phyloP scores from a whole-genome alignment of 2,797 vertebrate genomes.

The Acrossocheilus wenchowensis region DNA sequence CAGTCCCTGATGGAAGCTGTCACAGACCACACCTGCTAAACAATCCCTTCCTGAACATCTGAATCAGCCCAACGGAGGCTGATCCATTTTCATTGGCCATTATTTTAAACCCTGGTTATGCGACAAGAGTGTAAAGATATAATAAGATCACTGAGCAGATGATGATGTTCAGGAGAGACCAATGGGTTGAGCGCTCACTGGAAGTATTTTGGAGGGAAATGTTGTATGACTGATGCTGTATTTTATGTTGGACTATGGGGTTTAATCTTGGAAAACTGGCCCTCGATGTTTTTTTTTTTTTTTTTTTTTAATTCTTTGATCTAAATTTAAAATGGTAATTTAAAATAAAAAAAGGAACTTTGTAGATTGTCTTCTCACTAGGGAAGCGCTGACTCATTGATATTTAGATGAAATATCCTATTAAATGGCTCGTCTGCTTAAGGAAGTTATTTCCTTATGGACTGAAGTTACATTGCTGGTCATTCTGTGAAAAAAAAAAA shows the following conservation, averaged over 20 bases:
- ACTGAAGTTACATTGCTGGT: neutral
- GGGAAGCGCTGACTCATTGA: neutral
- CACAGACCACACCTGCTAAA: slow-evolving; percentile 36
- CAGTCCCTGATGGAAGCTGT: slow-evolving; percentile 41
- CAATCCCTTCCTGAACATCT: slow-evolving; percentile 8
- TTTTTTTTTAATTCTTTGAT: neutral
- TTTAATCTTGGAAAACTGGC: neutral
- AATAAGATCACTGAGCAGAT: neutral
- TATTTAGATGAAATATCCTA: neutral
- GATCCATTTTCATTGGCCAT: neutral
- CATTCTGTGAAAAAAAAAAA: neutral
- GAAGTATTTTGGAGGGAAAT: neutral
- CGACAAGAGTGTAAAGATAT: neutral
- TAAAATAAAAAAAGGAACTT: neutral
- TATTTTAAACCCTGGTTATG: neutral
- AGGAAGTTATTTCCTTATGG: neutral
- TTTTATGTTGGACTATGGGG: neutral
- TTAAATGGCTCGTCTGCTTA: neutral
- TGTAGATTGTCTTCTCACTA: neutral
- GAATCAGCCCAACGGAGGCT: neutral
- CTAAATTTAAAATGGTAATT: neutral
- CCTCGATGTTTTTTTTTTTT: neutral
- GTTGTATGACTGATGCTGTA: neutral
- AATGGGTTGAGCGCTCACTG: neutral
- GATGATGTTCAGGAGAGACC: neutral